Evolutionary conservation across 1,140 invertebrate genomes (phyloP).

Genomic region (Bombus vancouverensis): DNA sequence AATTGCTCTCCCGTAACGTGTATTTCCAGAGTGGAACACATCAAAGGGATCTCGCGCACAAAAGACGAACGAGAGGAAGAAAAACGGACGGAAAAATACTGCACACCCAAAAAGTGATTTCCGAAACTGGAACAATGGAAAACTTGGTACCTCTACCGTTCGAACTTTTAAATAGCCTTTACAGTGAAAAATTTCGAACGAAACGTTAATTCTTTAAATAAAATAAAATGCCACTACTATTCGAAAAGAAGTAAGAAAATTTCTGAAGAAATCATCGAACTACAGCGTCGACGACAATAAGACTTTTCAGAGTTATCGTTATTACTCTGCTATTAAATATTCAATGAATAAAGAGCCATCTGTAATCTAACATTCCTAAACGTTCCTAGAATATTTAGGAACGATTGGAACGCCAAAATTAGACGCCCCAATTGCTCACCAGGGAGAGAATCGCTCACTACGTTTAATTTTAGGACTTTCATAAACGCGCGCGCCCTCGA

Average conservation of each 20-base stretch:
- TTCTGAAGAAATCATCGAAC: too few relatives aligned
- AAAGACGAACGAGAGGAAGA: background rate
- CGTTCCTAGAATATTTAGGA: background rate
- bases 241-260: background rate
- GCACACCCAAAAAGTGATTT: background rate
- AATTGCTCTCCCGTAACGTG: constrained; percentile 33
- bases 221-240: background rate
- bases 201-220: background rate
- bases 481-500: background rate
- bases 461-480: constrained; percentile 33
- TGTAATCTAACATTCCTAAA: background rate
- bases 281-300: too few relatives aligned
- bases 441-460: background rate
- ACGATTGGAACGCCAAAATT: background rate
- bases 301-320: too few relatives aligned
- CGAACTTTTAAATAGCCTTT: background rate
- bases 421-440: background rate
- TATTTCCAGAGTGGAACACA: background rate
- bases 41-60: constrained; percentile 9
- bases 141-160: background rate
- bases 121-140: background rate
- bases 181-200: background rate
- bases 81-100: background rate
- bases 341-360: too few relatives aligned
- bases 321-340: too few relatives aligned